Base-by-base conservation (phyloP, 2,888 invertebrate genomes). In the Andrena bucephala region DNA sequence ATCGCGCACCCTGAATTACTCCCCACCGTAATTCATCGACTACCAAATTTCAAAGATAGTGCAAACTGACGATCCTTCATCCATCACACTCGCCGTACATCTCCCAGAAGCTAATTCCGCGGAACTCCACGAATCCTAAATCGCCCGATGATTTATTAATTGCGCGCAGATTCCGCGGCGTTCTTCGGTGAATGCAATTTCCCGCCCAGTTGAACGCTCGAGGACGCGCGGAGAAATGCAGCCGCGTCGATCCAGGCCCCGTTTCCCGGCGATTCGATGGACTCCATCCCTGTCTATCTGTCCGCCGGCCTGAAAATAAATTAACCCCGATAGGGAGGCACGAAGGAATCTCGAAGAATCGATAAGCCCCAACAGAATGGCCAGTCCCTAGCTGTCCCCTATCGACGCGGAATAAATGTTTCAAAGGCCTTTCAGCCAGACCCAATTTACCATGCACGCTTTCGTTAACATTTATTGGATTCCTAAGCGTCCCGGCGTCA, bases 271-370 rank as follows among this genome's bases (percentile, higher is more conserved):
- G 24, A 68, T 70, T 48, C 31, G 27, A 48, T 36, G 71, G 57
- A 72, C 72, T 72, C 67, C 71, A 8, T 4, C 31, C 65, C 59
- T 42, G 77, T 71, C 77, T 74, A 57, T 75, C 50, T 36, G 74
- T 65, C 72, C 48, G 16, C 33, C 20, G 57, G 29, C 73, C 59
- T 60, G 83, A 78, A 86, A 69, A 78, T 78, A 81, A 77, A 86
- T 85, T 81, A 77, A 62, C 70, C 76, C 6, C 59, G 74, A 77
- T 81, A 63, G 75, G 65, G 81, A 50, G 68, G 70, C 78, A 76
- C 5, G 71, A 84, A 84, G 76, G 78, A 81, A 86, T 81, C 29
- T n/a, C 67, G 24, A 57, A 52, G 76, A 59, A 83, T 86, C 86
- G 85, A 86, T 81, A 83, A 85, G 77, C 73, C 24, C 62, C 48